Evolutionary conservation across 2,113 vertebrate species (phyloP), one percentile per base, ranked within the genome.

Genomic region (Dascyllus trimaculatus): DNA sequence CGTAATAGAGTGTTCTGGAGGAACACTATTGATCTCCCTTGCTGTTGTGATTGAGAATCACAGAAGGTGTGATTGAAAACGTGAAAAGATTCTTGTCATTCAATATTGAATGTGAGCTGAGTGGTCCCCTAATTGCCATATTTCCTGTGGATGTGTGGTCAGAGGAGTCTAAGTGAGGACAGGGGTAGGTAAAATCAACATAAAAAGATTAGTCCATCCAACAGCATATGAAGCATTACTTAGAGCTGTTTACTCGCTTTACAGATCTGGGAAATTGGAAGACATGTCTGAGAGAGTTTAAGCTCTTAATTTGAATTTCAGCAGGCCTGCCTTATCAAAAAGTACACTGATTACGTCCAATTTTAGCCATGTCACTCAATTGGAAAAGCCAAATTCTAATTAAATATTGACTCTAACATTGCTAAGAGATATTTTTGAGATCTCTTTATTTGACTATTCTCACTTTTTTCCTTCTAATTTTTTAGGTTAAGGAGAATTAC

Each of bases 161-260:
- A 46, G 57, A 81, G 69, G 51, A 6, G 59, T 80, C 58, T 78
- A 48, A 82, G 65, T 69, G 81, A 85, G 45, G 58, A 60, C 68
- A 74, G 26, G 22, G 32, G 22, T 38, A 54, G 46, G 49, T 81
- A 32, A 68, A 84, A 86, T 91, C 78, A 82, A 86, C 88, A 26
- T 22, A 48, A 79, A 58, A 18, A 80, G 84, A 90, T 82, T 35
- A 76, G 35, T 68, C 73, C 63, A 38, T 53, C 78, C 49, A 70
- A 14, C 58, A 57, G 79, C 77, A 81, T 69, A 76, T 45, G 57
- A 69, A 84, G 60, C 71, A 71, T 81, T 38, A 80, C 73, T 89
- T 81, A 70, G 53, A 56, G 43, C 57, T 65, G 72, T 84, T 87
- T 87, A 73, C 78, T 81, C 5, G 43, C 66, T 84, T 78, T 54